A percentile compares a stretch with the other conserved stretches of the same genome.
Evolutionary conservation across 2,113 vertebrate species (phyloP).

Genomic region (Archilochus colubris): DNA sequence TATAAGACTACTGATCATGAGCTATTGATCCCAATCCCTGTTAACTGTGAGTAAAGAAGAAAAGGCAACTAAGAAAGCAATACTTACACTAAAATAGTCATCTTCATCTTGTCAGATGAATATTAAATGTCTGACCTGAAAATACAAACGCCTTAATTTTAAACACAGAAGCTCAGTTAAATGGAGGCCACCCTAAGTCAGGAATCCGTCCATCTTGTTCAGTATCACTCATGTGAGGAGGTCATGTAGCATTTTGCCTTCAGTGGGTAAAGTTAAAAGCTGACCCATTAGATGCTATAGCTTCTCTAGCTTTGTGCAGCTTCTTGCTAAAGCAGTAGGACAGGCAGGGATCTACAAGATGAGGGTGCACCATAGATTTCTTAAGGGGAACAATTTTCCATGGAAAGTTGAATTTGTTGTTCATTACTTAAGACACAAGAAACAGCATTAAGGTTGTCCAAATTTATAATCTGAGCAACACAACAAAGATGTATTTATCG

Average conservation of each 20-base stretch:
- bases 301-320: not conserved
- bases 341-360: not conserved
- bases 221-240: not conserved
- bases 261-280: not conserved
- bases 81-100: not conserved
- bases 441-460: not conserved
- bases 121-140: not conserved
- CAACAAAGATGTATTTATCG: not conserved
- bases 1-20: not conserved
- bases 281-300: rapidly evolving
- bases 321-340: not conserved
- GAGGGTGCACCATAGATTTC: not conserved
- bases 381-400: not conserved
- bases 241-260: not conserved
- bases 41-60: not conserved
- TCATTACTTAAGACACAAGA: not conserved
- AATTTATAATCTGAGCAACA: not conserved
- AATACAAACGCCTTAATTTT: not conserved
- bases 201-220: not conserved
- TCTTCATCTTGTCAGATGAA: not conserved
- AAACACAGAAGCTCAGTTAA: not conserved
- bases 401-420: not conserved
- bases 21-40: not conserved
- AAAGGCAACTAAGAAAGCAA: not conserved
- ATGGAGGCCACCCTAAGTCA: not conserved